Evolutionary conservation across 2,113 vertebrate genomes (phyloP), one percentile per base, ranked within the genome.

Genomic region (Chroicocephalus ridibundus): DNA sequence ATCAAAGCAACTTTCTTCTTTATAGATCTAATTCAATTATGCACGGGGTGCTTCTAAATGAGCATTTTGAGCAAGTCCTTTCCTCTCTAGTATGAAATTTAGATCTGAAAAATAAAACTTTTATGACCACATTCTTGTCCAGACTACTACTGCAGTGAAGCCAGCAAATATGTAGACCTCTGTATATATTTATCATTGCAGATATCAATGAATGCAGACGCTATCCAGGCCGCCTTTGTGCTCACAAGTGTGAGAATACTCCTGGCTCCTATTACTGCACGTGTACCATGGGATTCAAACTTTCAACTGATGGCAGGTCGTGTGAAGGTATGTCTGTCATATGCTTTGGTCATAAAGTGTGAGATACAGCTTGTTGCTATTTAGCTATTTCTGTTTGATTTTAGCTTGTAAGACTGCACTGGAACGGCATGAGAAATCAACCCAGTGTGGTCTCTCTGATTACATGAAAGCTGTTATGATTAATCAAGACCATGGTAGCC

Each of bases 121-220:
- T 15, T 52, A 29, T 38, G 65, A 40, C 7, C 15, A 3, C 13
- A 0, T 68, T 90, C 22, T 42, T 55, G 19, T 75, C 36, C 34
- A 32, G 54, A 24, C 27, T 76, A 36, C 83, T 54, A 6, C 3
- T 3, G 20, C 49, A 77, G 74, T 44, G 52, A 81, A 74, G 58
- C 16, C 81, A 82, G 40, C 13, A 36, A 69, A 24, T n/a, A 18
- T 58, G 5, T 5, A 92, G 61, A 34, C 6, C 38, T 75, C 16
- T 84, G n/a, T 84, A 9, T 81, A 1, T 92, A 38, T 86, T 91
- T 19, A 0, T 85, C 24, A 6, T 69, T 95, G 46, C 92, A 99
- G 99, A 99, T 96, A 90, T 99, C 68, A 99, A 99, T 11, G 99
- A 99, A 90, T 99, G 99, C 96, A 98, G 99, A 74, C 99, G 99